A percentile compares a stretch with the other conserved stretches of the same genome.
These are phyloP conservation scores for Leucopsar rothschildi DNA, from an alignment of 2,113 vertebrate species.

Conservation along the genomic window DNA sequence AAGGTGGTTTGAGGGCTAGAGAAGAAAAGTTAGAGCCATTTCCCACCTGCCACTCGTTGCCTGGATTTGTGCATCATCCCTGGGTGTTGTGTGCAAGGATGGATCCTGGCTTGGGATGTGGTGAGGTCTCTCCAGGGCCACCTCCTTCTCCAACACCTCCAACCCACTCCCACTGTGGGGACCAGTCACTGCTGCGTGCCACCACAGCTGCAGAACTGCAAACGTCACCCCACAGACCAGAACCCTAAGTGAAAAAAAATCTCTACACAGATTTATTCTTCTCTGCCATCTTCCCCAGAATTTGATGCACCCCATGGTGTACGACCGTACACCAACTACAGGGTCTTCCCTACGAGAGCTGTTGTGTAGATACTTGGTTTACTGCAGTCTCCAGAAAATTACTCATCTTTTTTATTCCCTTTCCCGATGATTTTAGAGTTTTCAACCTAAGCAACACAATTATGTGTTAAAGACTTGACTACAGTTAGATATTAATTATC, in stretches of 20 bases:
- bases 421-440: neutral
- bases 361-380: neutral
- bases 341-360: neutral
- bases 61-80: neutral
- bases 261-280: neutral
- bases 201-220: neutral
- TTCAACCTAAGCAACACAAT: neutral
- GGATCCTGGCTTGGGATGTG: neutral
- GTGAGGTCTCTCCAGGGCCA: neutral
- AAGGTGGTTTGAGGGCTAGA: neutral
- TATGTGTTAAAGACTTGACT: neutral
- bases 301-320: neutral
- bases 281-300: neutral
- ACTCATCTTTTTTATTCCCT: neutral
- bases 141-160: neutral
- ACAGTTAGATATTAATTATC: neutral
- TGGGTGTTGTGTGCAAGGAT: rapidly evolving
- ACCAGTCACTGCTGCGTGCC: neutral
- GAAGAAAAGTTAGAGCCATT: neutral
- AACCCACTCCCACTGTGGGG: rapidly evolving
- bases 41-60: neutral
- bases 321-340: neutral
- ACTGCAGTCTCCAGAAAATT: neutral
- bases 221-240: neutral
- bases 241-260: neutral